Evolutionary conservation across 2,797 vertebrate genomes (phyloP).

Genomic region (Rhodeus uyekii): DNA sequence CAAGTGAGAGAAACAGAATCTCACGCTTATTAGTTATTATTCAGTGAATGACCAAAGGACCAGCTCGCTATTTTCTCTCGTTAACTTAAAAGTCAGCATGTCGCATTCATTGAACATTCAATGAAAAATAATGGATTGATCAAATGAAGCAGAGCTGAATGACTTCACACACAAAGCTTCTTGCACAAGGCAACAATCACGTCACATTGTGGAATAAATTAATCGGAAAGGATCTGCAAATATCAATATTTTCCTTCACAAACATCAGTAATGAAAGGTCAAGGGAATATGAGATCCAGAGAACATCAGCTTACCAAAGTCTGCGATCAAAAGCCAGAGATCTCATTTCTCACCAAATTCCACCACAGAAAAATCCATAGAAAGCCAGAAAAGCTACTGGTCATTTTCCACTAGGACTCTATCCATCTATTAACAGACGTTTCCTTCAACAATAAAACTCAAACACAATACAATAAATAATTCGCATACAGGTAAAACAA

Average conservation of each 20-base stretch:
- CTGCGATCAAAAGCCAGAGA: neutral
- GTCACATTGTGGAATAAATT: neutral
- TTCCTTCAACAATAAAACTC: neutral
- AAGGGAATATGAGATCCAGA: neutral
- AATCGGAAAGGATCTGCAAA: neutral
- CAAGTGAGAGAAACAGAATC: neutral
- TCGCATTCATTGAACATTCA: neutral
- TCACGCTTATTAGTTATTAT: constrained; percentile 2
- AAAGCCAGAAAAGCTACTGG: neutral
- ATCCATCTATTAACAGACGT: neutral
- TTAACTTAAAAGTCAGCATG: neutral
- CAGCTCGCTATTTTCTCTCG: neutral
- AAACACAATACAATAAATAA: neutral
- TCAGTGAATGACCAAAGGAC: neutral
- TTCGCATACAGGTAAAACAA: neutral
- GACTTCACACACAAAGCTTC: neutral
- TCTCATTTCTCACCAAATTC: neutral
- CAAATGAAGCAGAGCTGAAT: neutral
- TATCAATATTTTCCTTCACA: neutral
- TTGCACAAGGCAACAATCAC: neutral
- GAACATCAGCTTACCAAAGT: neutral
- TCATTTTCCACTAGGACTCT: neutral
- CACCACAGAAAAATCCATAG: neutral
- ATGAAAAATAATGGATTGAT: neutral
- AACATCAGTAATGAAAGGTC: constrained; percentile 10